These are phyloP conservation scores for Steinernema hermaphroditum DNA, from an alignment of 2,888 invertebrate species.

Conservation along the genomic window DNA sequence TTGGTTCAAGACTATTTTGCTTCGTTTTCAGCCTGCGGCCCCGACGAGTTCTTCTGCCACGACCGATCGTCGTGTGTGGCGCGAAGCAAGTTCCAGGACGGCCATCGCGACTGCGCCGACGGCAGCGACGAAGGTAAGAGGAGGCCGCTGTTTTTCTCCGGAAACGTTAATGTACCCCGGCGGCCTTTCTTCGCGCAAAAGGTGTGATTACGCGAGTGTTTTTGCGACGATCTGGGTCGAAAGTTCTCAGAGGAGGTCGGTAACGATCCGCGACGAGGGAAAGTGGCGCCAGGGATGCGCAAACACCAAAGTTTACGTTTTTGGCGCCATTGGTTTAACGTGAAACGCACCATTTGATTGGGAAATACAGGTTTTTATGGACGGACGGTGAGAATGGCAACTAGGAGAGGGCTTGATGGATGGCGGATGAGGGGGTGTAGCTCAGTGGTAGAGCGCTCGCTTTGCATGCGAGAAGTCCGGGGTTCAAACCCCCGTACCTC, in stretches of 20 bases:
- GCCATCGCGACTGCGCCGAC: conserved; percentile 61
- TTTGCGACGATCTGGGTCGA: conserved; percentile 14
- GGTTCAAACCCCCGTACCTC: conserved; percentile 37
- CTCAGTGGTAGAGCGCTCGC: conserved; percentile 54
- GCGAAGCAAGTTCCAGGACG: conserved; percentile 55
- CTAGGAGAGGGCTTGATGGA: too few species aligned
- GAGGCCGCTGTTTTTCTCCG: not conserved
- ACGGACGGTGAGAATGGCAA: not conserved
- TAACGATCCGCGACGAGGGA: conserved; percentile 14
- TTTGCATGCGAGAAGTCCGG: conserved; percentile 47
- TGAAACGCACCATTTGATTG: not conserved
- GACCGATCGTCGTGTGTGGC: conserved; percentile 50
- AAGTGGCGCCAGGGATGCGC: not conserved
- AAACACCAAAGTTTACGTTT: not conserved
- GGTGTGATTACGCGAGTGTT: conserved; percentile 24
- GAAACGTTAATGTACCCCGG: conserved; percentile 15
- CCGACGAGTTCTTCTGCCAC: conserved; percentile 58
- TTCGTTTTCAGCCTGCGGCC: conserved; percentile 53
- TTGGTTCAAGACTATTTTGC: too few species aligned
- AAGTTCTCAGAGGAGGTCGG: not conserved
- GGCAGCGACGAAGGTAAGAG: conserved; percentile 59
- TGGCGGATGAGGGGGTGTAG: conserved; percentile 45
- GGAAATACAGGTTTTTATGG: not conserved
- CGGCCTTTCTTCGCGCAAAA: not conserved
- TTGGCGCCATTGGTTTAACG: not conserved